phyloP scores from a whole-genome alignment of 2,797 vertebrate genomes.

The Enteromius anoplus region DNA sequence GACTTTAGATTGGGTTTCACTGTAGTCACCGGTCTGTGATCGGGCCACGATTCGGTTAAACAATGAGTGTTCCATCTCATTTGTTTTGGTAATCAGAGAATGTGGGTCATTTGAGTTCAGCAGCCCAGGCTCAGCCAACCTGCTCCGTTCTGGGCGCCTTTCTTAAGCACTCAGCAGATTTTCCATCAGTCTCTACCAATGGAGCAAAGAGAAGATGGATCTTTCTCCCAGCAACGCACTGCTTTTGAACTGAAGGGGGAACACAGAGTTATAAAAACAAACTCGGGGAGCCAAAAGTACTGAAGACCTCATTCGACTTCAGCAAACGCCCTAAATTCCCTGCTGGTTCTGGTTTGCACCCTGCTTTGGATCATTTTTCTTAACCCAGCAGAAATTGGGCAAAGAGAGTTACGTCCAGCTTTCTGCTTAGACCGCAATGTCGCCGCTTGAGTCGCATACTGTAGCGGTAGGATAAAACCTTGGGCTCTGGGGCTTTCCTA shows the following conservation, averaged over 20 bases:
- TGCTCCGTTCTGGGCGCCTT: slow-evolving; percentile 77
- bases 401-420: slow-evolving; percentile 37
- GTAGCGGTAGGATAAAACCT: neutral
- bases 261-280: slow-evolving; percentile 71
- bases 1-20: slow-evolving; percentile 59
- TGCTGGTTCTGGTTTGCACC: slow-evolving; percentile 61
- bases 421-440: slow-evolving; percentile 30
- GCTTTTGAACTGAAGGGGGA: slow-evolving; percentile 70
- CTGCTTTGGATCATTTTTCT: slow-evolving; percentile 59
- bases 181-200: slow-evolving; percentile 72
- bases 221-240: slow-evolving; percentile 66
- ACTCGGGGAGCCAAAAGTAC: slow-evolving; percentile 67
- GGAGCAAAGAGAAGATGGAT: slow-evolving; percentile 75
- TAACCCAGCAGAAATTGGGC: slow-evolving; percentile 60
- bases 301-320: slow-evolving; percentile 72
- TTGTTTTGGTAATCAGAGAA: slow-evolving; percentile 78
- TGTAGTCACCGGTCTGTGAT: slow-evolving; percentile 55
- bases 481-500: neutral
- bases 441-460: slow-evolving; percentile 16
- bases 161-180: slow-evolving; percentile 75
- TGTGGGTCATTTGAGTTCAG: slow-evolving; percentile 83
- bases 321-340: slow-evolving; percentile 63
- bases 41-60: slow-evolving; percentile 62
- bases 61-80: slow-evolving; percentile 72
- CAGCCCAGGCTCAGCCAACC: slow-evolving; percentile 71